Percentiles rank a stretch among this genome's conserved stretches.
phyloP scores from a whole-genome alignment of 2,113 vertebrate genomes.

The Polypterus senegalus region DNA sequence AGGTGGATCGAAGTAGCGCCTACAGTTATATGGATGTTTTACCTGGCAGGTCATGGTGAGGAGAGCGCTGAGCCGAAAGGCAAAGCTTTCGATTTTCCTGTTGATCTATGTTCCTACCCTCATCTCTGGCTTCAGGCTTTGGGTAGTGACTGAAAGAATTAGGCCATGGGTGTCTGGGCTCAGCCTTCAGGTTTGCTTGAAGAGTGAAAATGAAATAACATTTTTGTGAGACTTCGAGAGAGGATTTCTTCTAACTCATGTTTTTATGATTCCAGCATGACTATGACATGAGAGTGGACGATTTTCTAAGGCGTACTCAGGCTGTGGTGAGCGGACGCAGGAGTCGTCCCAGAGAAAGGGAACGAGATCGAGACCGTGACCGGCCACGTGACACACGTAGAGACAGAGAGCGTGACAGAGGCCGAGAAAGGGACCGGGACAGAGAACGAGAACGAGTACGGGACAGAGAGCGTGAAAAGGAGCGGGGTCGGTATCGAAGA shows the following conservation, averaged over 20 bases:
- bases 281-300: conserved; percentile 96
- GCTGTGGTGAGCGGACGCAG: conserved; percentile 83
- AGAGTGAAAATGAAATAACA: too few relatives aligned
- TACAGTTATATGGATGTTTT: too few relatives aligned
- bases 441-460: conserved; percentile 60
- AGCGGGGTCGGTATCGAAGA: conserved; percentile 86
- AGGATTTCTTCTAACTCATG: background rate
- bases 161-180: too few relatives aligned
- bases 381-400: conserved; percentile 59
- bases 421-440: conserved; percentile 75
- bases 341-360: conserved; percentile 76
- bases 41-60: too few relatives aligned
- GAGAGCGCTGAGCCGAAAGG: too few relatives aligned
- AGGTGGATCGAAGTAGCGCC: too few relatives aligned
- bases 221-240: too few relatives aligned
- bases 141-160: too few relatives aligned
- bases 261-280: conserved; percentile 62
- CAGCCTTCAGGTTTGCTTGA: too few relatives aligned
- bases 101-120: too few relatives aligned
- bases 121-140: too few relatives aligned
- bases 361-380: conserved; percentile 78
- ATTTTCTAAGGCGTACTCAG: conserved; percentile 91
- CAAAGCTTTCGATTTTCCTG: too few relatives aligned
- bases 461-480: conserved; percentile 71
- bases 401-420: conserved; percentile 59